Evolutionary conservation across 2,113 vertebrate genomes (phyloP).

Genomic region (Tretioscincus oriximinensis): DNA sequence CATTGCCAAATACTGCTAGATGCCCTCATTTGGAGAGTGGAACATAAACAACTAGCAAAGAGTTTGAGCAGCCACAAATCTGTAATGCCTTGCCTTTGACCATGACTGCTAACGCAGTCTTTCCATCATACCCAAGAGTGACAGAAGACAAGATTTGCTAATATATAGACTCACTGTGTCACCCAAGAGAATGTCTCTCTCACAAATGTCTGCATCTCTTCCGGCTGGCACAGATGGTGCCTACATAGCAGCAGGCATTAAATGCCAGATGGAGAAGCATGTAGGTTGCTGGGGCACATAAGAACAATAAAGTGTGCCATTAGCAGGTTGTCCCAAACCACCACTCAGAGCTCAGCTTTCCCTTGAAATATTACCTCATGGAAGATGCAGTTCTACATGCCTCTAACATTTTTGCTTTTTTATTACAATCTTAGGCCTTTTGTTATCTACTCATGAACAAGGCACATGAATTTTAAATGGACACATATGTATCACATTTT

Average conservation of each 20-base stretch:
- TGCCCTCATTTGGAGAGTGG: background rate
- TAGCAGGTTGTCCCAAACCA: conserved; percentile 2
- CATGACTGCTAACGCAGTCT: conserved; percentile 1
- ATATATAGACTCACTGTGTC: background rate
- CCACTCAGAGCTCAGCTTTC: background rate
- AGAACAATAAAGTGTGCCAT: background rate
- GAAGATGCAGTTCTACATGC: background rate
- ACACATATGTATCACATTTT: background rate
- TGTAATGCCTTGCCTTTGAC: background rate
- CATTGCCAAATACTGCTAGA: background rate
- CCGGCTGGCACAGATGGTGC: conserved; percentile 8
- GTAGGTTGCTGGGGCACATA: background rate
- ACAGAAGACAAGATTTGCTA: conserved; percentile 11
- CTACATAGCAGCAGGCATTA: background rate
- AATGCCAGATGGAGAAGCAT: background rate
- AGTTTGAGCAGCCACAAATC: background rate
- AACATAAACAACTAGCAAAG: background rate
- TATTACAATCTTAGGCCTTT: background rate
- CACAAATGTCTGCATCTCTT: background rate
- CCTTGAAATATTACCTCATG: background rate
- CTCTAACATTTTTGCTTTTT: background rate
- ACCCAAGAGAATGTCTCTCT: conserved; percentile 12
- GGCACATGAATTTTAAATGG: background rate
- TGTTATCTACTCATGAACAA: background rate
- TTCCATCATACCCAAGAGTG: conserved; percentile 1